These are phyloP conservation scores for Deilephila porcellus DNA, from an alignment of 2,888 invertebrate genomes.

Conservation along the genomic window DNA sequence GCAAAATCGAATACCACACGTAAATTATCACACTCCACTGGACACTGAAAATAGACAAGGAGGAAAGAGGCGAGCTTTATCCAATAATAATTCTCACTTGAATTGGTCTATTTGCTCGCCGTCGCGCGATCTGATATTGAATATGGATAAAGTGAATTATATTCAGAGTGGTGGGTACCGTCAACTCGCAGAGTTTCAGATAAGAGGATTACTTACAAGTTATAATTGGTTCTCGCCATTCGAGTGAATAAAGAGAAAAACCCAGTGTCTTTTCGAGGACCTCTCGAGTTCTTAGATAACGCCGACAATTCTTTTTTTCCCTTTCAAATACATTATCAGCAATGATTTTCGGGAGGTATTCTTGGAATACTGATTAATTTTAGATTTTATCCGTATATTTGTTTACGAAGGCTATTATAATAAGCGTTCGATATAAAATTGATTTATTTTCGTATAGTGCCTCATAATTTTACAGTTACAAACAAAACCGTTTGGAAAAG, in stretches of 20 bases:
- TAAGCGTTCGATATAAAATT: too few relatives aligned
- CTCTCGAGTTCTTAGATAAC: conserved; percentile 62
- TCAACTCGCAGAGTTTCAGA: conserved; percentile 71
- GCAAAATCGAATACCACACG: conserved; percentile 71
- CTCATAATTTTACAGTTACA: too few relatives aligned
- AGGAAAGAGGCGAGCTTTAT: conserved; percentile 77
- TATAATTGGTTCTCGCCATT: conserved; percentile 82
- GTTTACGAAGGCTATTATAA: too few relatives aligned
- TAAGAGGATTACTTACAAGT: conserved; percentile 83
- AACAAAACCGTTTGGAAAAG: too few relatives aligned
- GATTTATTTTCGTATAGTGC: too few relatives aligned
- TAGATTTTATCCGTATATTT: neutral
- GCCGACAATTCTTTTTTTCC: conserved; percentile 35
- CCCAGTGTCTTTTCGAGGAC: conserved; percentile 62
- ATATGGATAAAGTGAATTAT: conserved; percentile 84
- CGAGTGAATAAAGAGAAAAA: conserved; percentile 72
- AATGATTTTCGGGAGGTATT: neutral
- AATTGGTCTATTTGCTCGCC: conserved; percentile 81
- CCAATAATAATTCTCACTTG: conserved; percentile 83
- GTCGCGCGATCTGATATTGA: conserved; percentile 83
- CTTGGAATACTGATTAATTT: neutral
- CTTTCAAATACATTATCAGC: conserved; percentile 10
- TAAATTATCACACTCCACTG: conserved; percentile 72
- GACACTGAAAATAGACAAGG: conserved; percentile 76
- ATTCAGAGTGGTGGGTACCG: conserved; percentile 74